Percentiles rank a stretch among this genome's conserved stretches.
Conservation (phyloP, 2,113 vertebrate species). For the Gasterosteus nipponicus region DNA sequence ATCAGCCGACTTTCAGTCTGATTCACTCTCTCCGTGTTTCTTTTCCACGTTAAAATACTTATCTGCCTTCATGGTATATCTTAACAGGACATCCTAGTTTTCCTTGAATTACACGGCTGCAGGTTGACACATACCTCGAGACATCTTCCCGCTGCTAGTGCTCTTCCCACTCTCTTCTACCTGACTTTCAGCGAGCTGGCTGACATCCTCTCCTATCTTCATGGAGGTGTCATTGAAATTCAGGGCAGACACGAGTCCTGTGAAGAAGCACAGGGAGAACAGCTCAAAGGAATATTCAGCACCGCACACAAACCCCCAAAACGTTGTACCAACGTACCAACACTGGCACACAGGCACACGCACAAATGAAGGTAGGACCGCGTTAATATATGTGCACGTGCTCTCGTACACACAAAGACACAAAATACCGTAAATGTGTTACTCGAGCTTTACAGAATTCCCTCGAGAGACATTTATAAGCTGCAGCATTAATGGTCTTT, state of each 20-base stretch:
- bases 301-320: conserved; percentile 44
- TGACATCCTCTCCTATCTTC: conserved; percentile 76
- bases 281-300: conserved; percentile 65
- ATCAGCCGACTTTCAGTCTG: conserved; percentile 24
- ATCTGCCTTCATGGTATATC: conserved; percentile 10
- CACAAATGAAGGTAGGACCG: neutral
- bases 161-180: conserved; percentile 53
- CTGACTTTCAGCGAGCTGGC: conserved; percentile 69
- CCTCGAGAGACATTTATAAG: conserved; percentile 44
- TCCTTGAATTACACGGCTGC: conserved; percentile 30
- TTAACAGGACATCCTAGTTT: conserved; percentile 11
- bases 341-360: conserved; percentile 6
- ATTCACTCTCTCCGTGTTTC: neutral
- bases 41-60: conserved; percentile 19
- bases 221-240: conserved; percentile 77
- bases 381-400: neutral
- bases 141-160: conserved; percentile 39
- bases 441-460: conserved; percentile 19
- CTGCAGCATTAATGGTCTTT: conserved; percentile 39
- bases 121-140: conserved; percentile 41
- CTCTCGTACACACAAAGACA: neutral
- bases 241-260: conserved; percentile 68
- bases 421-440: neutral
- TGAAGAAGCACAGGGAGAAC: conserved; percentile 64
- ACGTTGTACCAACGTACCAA: neutral